Evolutionary conservation across 2,797 vertebrate genomes (phyloP).

Genomic region (Sebastes cheni): DNA sequence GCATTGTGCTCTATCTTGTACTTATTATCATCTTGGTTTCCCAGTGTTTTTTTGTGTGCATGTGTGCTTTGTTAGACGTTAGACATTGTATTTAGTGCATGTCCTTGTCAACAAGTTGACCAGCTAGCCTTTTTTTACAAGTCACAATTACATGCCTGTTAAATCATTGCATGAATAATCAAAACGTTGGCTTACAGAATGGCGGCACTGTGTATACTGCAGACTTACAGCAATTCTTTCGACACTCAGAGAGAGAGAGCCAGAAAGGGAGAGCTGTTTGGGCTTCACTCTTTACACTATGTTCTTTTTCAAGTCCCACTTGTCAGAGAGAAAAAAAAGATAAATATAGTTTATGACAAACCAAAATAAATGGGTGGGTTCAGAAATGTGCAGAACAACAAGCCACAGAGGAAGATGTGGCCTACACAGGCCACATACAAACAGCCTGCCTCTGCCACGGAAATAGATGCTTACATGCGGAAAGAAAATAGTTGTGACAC

Average conservation of each 20-base stretch:
- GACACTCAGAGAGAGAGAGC: slow-evolving; percentile 1
- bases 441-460: slow-evolving; percentile 84
- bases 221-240: slow-evolving; percentile 29
- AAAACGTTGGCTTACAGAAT: slow-evolving; percentile 30
- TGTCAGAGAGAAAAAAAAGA: slow-evolving; percentile 84
- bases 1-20: neutral
- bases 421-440: slow-evolving; percentile 85
- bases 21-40: neutral
- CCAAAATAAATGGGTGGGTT: slow-evolving; percentile 94
- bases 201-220: slow-evolving; percentile 5
- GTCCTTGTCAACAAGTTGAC: slow-evolving; percentile 43
- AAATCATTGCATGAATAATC: slow-evolving; percentile 39
- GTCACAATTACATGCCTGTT: slow-evolving; percentile 32
- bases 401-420: slow-evolving; percentile 89
- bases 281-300: slow-evolving; percentile 68
- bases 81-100: slow-evolving; percentile 1
- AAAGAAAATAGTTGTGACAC: slow-evolving; percentile 88
- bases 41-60: neutral
- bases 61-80: neutral
- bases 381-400: slow-evolving; percentile 85
- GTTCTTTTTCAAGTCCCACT: slow-evolving; percentile 86
- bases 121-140: slow-evolving; percentile 12
- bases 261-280: slow-evolving; percentile 34
- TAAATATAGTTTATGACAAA: slow-evolving; percentile 94
- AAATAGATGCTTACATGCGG: slow-evolving; percentile 86